phyloP scores from a whole-genome alignment of 2,888 invertebrate species.

The Lepidochrysops patricia region DNA sequence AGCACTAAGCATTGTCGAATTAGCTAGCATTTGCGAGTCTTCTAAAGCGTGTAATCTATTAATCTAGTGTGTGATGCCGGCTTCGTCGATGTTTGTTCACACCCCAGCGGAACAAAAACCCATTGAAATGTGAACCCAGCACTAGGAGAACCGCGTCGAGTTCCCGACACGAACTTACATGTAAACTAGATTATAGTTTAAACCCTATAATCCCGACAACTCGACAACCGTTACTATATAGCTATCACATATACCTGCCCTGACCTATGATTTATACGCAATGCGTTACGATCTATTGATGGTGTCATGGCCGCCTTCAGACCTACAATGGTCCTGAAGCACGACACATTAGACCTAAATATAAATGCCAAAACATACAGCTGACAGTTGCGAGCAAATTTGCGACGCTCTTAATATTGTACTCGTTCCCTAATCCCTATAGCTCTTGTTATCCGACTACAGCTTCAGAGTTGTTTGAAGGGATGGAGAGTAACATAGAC shows the following conservation, averaged over 20 bases:
- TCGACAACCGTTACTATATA: neutral
- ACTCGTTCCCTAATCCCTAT: too few relatives aligned
- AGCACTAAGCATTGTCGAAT: constrained; percentile 1
- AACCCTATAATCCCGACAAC: neutral
- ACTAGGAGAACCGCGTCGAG: neutral
- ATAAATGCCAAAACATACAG: too few relatives aligned
- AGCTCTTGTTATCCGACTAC: too few relatives aligned
- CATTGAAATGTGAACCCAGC: constrained; percentile 1
- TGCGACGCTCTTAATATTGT: too few relatives aligned
- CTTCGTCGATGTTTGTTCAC: neutral
- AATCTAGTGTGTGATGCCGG: neutral
- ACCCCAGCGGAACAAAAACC: neutral
- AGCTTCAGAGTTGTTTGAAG: too few relatives aligned
- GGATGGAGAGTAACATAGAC: too few relatives aligned
- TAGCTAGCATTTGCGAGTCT: neutral
- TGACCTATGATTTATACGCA: constrained; percentile 2
- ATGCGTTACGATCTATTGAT: neutral
- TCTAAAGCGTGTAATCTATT: neutral
- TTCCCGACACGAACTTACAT: neutral
- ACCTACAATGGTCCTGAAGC: too few relatives aligned
- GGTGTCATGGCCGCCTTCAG: neutral
- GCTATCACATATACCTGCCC: neutral
- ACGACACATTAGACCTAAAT: too few relatives aligned
- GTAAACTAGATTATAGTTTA: constrained; percentile 7
- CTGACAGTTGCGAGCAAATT: too few relatives aligned